phyloP scores from a whole-genome alignment of 2,888 invertebrate genomes.

The Coecobrya sp. region DNA sequence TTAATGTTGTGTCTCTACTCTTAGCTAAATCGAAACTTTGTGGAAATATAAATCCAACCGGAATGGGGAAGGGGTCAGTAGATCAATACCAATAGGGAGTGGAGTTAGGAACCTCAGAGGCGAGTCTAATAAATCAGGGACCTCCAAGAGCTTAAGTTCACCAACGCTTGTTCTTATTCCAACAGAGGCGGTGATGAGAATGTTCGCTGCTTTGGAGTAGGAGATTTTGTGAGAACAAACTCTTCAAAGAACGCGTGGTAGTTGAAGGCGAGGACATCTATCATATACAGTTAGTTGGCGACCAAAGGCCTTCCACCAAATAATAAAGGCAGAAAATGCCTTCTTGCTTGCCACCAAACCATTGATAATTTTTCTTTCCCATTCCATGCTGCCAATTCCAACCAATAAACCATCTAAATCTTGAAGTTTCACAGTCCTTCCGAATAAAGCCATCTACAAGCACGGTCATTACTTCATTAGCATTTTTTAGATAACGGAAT shows the following conservation, averaged over 20 bases:
- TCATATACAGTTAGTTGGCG: no score
- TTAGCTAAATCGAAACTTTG: neutral
- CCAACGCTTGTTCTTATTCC: no score
- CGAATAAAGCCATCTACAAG: neutral
- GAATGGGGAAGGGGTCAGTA: no score
- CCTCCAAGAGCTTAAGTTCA: no score
- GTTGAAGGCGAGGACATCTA: slow-evolving; percentile 76
- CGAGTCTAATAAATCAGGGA: no score
- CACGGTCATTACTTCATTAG: no score
- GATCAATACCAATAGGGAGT: slow-evolving; percentile 49
- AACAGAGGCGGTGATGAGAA: no score
- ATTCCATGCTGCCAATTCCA: no score
- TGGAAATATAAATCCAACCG: neutral
- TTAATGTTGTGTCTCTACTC: neutral
- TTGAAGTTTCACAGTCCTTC: no score
- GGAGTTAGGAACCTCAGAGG: slow-evolving; percentile 57
- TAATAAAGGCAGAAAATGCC: neutral
- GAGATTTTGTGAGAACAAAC: slow-evolving; percentile 80
- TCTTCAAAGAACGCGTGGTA: slow-evolving; percentile 83
- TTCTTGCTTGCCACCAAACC: neutral
- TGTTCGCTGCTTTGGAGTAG: neutral
- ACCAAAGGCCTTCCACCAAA: neutral
- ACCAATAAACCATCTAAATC: neutral
- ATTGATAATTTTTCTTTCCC: neutral
- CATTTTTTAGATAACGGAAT: no score